Conservation (phyloP, 2,797 vertebrate genomes). For the Benthosema pterotum region DNA sequence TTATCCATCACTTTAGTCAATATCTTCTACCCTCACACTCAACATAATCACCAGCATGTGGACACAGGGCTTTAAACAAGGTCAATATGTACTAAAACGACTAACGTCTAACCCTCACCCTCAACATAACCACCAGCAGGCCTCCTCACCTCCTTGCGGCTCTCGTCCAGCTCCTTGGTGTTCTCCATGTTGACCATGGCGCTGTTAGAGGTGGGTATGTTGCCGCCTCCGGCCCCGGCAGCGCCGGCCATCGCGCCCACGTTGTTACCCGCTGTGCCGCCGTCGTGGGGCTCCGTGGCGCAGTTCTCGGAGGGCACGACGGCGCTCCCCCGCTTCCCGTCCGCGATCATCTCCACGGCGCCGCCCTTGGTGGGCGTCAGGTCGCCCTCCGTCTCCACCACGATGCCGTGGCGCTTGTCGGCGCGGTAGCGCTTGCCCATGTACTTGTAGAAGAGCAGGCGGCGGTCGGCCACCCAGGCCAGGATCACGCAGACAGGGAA, state of each 20-base stretch:
- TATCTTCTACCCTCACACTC: too few species aligned
- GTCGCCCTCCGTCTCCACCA: constrained; percentile 89
- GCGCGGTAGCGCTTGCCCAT: constrained; percentile 92
- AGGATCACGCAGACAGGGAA: constrained; percentile 91
- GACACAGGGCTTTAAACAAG: too few species aligned
- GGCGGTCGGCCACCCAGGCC: constrained; percentile 91
- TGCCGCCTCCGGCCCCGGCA: too few species aligned
- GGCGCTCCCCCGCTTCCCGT: constrained; percentile 77
- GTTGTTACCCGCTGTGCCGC: constrained; percentile 45
- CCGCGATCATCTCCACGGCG: constrained; percentile 82
- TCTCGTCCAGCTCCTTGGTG: constrained; percentile 86
- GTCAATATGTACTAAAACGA: too few species aligned
- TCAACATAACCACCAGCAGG: too few species aligned
- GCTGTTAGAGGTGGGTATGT: constrained; percentile 70
- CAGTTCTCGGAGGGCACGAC: constrained; percentile 58
- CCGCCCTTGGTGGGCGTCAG: constrained; percentile 74
- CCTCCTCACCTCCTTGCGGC: constrained; percentile 83
- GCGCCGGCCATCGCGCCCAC: constrained; percentile 1
- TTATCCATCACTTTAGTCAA: too few species aligned
- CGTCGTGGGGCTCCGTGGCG: constrained; percentile 40
- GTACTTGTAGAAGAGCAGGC: constrained; percentile 92
- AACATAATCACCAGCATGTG: too few species aligned
- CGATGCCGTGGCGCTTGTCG: constrained; percentile 89
- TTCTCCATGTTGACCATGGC: constrained; percentile 73
- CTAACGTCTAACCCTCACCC: too few species aligned